A percentile compares a stretch with the other conserved stretches of the same genome.
phyloP scores from a whole-genome alignment of 2,113 vertebrate genomes.

The Trochalopteron elliotii region DNA sequence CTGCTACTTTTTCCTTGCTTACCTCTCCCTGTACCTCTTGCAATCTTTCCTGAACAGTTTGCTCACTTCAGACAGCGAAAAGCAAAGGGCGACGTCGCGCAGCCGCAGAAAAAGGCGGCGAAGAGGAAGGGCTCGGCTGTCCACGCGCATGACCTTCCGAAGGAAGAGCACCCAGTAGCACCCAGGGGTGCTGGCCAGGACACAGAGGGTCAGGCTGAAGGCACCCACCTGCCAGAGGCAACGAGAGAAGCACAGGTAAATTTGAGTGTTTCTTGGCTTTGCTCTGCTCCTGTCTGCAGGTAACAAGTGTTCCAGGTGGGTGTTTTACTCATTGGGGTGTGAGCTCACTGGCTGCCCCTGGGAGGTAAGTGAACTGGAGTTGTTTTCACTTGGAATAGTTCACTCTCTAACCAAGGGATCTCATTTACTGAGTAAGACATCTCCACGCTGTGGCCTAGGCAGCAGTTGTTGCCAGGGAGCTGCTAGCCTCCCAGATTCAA shows the following conservation, averaged over 20 bases:
- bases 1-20: constrained; percentile 77
- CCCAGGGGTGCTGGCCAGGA: neutral
- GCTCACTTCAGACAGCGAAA: constrained; percentile 78
- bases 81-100: constrained; percentile 68
- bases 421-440: neutral
- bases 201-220: neutral
- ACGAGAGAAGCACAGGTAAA: constrained; percentile 32
- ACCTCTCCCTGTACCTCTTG: constrained; percentile 75
- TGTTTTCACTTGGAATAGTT: neutral
- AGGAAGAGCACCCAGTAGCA: constrained; percentile 67
- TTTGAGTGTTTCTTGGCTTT: neutral
- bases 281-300: accelerated
- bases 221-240: neutral
- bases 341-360: neutral
- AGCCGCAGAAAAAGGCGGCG: constrained; percentile 78
- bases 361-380: neutral
- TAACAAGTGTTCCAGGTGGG: neutral
- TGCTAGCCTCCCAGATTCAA: neutral
- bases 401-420: neutral
- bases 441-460: neutral
- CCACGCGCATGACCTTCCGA: constrained; percentile 60
- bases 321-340: neutral
- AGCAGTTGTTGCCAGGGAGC: neutral
- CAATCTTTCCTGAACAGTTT: constrained; percentile 78
- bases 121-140: constrained; percentile 78